These are phyloP conservation scores for Archilochus colubris DNA, from an alignment of 2,113 vertebrate species.

Conservation along the genomic window DNA sequence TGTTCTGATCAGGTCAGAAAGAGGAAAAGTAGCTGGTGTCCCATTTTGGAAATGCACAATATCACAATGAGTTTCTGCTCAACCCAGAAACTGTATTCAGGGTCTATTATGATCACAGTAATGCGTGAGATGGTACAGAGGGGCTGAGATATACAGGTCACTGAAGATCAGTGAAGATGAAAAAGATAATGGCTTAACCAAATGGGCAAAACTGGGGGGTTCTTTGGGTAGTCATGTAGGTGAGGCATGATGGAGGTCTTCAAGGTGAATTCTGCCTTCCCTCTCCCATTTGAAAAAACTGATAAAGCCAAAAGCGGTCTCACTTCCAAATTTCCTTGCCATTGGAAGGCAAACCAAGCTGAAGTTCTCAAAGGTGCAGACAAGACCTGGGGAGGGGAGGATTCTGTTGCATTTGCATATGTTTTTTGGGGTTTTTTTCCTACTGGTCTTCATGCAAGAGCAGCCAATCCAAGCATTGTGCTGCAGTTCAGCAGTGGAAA, in stretches of 20 bases:
- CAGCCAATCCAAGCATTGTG: neutral
- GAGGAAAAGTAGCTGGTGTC: neutral
- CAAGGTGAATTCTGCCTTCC: neutral
- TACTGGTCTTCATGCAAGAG: neutral
- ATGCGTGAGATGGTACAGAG: neutral
- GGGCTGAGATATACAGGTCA: rapidly evolving
- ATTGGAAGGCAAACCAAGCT: neutral
- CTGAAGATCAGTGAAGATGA: neutral
- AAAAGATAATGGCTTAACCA: rapidly evolving
- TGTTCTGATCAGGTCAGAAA: neutral
- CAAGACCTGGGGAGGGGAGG: neutral
- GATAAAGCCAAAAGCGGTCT: neutral
- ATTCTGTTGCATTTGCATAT: neutral
- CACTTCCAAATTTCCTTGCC: neutral
- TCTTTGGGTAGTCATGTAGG: neutral
- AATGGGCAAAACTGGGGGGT: neutral
- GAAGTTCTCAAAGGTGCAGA: neutral
- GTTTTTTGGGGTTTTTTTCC: neutral
- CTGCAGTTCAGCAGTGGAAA: neutral
- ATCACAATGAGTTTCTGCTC: neutral
- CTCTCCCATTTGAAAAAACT: neutral
- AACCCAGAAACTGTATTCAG: neutral
- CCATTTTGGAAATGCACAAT: neutral
- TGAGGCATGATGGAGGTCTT: neutral
- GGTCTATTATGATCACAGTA: neutral